Evolutionary conservation across 2,113 vertebrate genomes (phyloP), one percentile per base, ranked within the genome.

Genomic region (Chaetura pelagica): DNA sequence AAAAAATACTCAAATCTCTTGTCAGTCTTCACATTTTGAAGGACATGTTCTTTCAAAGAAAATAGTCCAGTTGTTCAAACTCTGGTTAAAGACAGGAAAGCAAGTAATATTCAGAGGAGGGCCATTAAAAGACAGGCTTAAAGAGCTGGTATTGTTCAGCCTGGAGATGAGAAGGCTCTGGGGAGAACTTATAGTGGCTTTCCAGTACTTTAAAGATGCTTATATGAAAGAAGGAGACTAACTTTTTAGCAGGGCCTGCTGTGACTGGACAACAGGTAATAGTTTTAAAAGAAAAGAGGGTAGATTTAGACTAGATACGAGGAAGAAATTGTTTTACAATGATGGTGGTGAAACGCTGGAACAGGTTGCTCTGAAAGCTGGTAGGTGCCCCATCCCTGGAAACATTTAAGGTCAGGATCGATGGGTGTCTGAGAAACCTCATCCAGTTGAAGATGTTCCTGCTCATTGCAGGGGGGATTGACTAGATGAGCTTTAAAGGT

Each of bases 201-300:
- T 20, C 13, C 23, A 35, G 8, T 51, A 51, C 23, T 35, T 27
- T 27, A 35, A 69, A 17, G 17, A 7, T 23, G n/a, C 46, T 49
- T 68, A 27, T 10, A 35, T 27, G 32, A 49, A 48, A 67, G 21
- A n/a, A 15, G 24, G 18, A 12, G 12, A 35, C 24, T 27, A 4
- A 35, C n/a, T 32, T 29, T 32, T 16, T 59, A 54, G 9, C 8
- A 59, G 21, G 17, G 12, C 46, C 24, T 20, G 10, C 42, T 35
- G 24, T 0, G 0, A 42, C 0, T 54, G 44, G 38, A 27, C n/a
- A 72, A 42, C 22, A 8, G 9, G 9, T 22, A 79, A 89, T 21
- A 46, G 35, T 23, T 54, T 49, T 55, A 67, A 55, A 49, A 26
- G 42, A 29, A 55, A 84, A 10, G 13, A 48, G 21, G 9, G 22